A percentile compares a stretch with the other conserved stretches of the same genome.
phyloP scores from a whole-genome alignment of 2,888 invertebrate species.

The Caenorhabditis becei region DNA sequence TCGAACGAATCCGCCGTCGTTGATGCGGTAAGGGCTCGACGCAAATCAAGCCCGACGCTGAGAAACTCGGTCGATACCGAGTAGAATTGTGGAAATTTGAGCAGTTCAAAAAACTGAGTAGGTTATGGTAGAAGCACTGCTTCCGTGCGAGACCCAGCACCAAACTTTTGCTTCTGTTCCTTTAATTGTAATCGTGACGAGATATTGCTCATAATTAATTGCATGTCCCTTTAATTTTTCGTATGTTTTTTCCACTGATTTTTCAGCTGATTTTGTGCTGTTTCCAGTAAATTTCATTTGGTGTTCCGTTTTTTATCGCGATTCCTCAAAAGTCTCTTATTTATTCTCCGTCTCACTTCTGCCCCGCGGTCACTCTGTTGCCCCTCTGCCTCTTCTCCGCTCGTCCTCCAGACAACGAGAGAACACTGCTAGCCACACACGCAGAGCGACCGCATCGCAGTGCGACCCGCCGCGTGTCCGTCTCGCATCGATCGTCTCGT shows the following conservation, averaged over 20 bases:
- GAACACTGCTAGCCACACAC: conserved; percentile 11
- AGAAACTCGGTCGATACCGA: conserved; percentile 11
- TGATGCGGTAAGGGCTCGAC: conserved; percentile 19
- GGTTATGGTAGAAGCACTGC: not conserved
- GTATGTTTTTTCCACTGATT: not conserved
- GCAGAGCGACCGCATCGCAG: conserved; percentile 42
- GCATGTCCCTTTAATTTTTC: conserved; percentile 16
- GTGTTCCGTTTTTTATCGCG: not conserved
- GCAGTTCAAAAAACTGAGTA: not conserved
- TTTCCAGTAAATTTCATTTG: no score
- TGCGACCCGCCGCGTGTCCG: conserved; percentile 28
- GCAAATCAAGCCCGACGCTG: conserved; percentile 19
- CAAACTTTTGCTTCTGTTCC: conserved; percentile 7
- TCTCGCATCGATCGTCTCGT: conserved; percentile 29
- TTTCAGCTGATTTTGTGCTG: not conserved
- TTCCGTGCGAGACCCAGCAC: conserved; percentile 1
- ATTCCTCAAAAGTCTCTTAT: no score
- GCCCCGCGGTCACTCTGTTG: not conserved
- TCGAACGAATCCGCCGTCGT: conserved; percentile 48
- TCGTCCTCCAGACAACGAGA: conserved; percentile 13
- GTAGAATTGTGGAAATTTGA: not conserved
- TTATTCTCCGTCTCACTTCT: not conserved
- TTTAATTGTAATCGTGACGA: conserved; percentile 11
- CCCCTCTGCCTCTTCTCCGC: not conserved
- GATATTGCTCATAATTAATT: not conserved